Evolutionary conservation across 2,888 invertebrate species (phyloP), one percentile per base, ranked within the genome.

Genomic region (Caenorhabditis sp.): DNA sequence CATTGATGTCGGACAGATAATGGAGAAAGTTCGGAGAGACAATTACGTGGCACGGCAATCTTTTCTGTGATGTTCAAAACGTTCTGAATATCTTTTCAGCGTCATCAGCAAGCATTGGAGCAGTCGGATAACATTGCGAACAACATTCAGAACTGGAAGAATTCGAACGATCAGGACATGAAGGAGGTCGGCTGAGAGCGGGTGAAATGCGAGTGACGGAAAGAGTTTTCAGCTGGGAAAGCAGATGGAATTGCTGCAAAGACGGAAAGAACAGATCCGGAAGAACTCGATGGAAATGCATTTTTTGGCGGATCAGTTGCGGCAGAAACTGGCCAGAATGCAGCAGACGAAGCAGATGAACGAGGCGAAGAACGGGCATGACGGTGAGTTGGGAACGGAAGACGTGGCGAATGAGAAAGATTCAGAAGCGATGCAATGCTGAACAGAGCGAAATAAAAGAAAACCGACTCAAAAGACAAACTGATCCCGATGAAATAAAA

Each of bases 21-120:
- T 68, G 22, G 68, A 68, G 56, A 68, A 58, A 9, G 43, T 68
- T 45, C 50, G 52, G 15, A 41, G 59, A 20, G 56, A 68, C 24
- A 48, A 58, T n/a, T 59, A 39, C 35, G 24, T 68, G 20, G 68
- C 52, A 17, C 8, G 9, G 17, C 26, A 46, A 55, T n/a, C n/a
- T n/a, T n/a, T n/a, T n/a, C n/a, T n/a, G n/a, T n/a, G n/a, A n/a
- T 37, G 15, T 20, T 46, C 22, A 15, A 13, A 4, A 45, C n/a
- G 39, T n/a, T 8, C 53, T 4, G 15, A 7, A 37, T 13, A 50
- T 2, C 3, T n/a, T 63, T 43, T 37, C 56, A 68, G 68, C 58
- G 59, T 7, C 50, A 59, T n/a, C 68, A 68, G 20, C 41, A 52
- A 9, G 32, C 50, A 5, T 26, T 20, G n/a, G 43, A 68, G 24